Conservation (phyloP, 2,797 vertebrate species). For the Acropternis orthonyx region DNA sequence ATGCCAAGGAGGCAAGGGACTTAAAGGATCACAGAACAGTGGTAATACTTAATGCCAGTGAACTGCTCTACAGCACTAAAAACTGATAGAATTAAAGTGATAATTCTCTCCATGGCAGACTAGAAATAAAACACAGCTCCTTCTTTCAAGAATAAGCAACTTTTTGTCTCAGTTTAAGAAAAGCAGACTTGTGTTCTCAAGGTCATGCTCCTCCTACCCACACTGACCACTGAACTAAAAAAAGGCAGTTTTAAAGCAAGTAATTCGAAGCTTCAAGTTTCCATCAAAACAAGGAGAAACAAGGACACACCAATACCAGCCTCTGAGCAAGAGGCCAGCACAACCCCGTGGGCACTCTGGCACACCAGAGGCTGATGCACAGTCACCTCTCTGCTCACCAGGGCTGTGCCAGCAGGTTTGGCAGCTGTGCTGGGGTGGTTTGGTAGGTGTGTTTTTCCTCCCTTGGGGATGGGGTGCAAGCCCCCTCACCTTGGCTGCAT, state of each 20-base stretch:
- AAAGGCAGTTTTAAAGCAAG: not conserved
- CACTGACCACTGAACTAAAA: conserved; percentile 14
- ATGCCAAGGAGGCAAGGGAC: not conserved
- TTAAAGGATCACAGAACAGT: not conserved
- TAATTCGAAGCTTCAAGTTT: not conserved
- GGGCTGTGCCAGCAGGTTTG: not conserved
- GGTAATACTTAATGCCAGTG: not conserved
- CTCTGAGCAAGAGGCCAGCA: not conserved
- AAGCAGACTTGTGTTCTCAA: not conserved
- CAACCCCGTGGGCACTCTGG: not conserved
- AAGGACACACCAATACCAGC: not conserved
- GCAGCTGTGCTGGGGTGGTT: rapidly evolving
- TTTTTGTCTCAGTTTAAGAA: not conserved
- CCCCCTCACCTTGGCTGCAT: rapidly evolving
- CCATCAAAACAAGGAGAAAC: not conserved
- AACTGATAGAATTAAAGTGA: not conserved
- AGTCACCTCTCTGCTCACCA: not conserved
- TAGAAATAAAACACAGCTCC: not conserved
- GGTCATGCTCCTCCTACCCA: not conserved
- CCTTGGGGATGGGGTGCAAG: not conserved
- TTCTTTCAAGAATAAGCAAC: not conserved
- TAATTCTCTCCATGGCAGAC: not conserved
- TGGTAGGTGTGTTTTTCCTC: not conserved
- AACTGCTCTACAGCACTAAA: not conserved
- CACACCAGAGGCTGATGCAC: not conserved